Base-by-base conservation (phyloP, 2,113 vertebrate species). In the Mustela nigripes region DNA sequence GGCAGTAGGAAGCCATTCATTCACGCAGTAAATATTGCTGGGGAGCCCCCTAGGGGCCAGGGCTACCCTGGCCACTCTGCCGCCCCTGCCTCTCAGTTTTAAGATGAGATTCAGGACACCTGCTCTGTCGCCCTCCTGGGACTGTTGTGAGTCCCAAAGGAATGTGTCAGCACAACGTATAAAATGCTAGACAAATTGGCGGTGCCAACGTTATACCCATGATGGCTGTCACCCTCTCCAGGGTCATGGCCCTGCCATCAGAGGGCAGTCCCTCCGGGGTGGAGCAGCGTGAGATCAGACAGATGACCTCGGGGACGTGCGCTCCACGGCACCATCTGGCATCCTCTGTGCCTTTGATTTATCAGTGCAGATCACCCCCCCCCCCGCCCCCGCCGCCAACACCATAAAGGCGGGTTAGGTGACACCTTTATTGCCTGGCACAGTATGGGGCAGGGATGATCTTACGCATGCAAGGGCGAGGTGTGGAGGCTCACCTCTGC, bases 341-440 rank as follows among this genome's bases (percentile, higher is more conserved):
- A 42, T 19, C 90, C 92, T 87, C 24, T 58, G 89, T 67, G 86
- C 87, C 85, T 97, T 39, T 95, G 95, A 94, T 95, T 92, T 90
- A 96, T 96, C 67, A 80, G 39, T 0, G 28, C 56, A 60, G 36
- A 7, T 28, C 87, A 36, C 36, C 36, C 36, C 36, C 36, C 36
- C 36, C 87, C 42, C 60, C 74, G 80, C 83, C 0, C 5, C 15
- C 5, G 73, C 16, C 53, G 15, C 79, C 19, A 4, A 33, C 36
- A 50, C 56, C 89, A 31, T 89, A 96, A 91, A 94, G 79, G 90
- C 28, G 33, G 79, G 60, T 11, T 79, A 79, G 87, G 71, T 86
- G 97, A 96, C 97, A 78, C 87, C 95, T 95, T 97, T 79, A 94
- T 63, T 94, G 74, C 91, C 82, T 39, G 56, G 83, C 58, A 71